phyloP scores from a whole-genome alignment of 2,113 vertebrate species.

The Neoarius graeffei region DNA sequence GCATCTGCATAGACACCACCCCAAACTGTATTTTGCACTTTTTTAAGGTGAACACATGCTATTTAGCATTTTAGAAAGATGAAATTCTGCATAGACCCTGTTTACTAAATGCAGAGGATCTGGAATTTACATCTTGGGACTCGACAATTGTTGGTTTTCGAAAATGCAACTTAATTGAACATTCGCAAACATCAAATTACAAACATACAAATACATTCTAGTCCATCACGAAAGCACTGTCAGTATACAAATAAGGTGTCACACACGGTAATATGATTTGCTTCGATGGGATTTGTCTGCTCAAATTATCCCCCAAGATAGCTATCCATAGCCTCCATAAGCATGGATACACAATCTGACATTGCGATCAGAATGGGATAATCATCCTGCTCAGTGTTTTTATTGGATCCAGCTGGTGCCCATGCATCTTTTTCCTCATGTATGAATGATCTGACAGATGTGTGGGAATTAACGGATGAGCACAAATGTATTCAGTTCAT shows the following conservation, averaged over 20 bases:
- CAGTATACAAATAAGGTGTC: background rate
- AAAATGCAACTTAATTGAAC: background rate
- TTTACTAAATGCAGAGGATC: background rate
- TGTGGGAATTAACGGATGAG: slow-evolving; percentile 55
- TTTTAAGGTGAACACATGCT: background rate
- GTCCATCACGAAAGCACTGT: background rate
- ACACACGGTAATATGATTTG: slow-evolving; percentile 23
- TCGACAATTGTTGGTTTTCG: background rate
- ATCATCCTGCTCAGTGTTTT: slow-evolving; percentile 52
- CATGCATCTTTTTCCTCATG: slow-evolving; percentile 55
- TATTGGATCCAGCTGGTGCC: slow-evolving; percentile 57
- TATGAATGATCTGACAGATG: slow-evolving; percentile 56
- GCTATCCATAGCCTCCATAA: slow-evolving; percentile 17
- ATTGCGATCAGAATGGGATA: slow-evolving; percentile 42
- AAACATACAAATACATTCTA: background rate
- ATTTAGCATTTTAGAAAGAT: background rate
- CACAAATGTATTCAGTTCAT: slow-evolving; percentile 44
- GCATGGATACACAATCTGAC: background rate
- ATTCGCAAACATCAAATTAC: background rate
- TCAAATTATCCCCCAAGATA: slow-evolving; percentile 7
- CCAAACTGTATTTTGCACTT: background rate
- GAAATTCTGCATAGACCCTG: background rate
- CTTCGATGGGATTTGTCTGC: slow-evolving; percentile 36
- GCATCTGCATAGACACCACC: background rate
- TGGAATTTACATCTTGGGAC: background rate